Base-by-base conservation (phyloP, 2,888 invertebrate genomes). In the Chirona hameri region DNA sequence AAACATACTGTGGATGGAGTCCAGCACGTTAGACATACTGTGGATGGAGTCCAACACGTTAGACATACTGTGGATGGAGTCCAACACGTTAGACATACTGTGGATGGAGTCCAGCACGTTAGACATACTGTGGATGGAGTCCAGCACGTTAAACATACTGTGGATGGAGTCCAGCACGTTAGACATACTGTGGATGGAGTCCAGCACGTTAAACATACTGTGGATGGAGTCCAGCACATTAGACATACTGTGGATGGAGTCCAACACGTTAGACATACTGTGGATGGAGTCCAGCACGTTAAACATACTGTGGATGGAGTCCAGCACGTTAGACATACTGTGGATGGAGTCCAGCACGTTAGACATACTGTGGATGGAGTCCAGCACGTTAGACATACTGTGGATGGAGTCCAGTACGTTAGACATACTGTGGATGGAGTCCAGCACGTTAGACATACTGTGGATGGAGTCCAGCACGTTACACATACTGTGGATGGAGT, bases 1-100 rank as follows among this genome's bases (percentile, higher is more conserved):
- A 18, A 3, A 24, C 18, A 18, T 21, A 60, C 60, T 60, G 18
- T 60, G 5, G 15, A 55, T 18, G 18, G 83, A 93, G 92, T 83
- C 91, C 92, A 87, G 10, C 2, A 18, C 14, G 9, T 14, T 18
- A 18, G 7, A 24, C 18, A 18, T 21, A 60, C 60, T 60, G 18
- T 60, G 5, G 15, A 55, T 18, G 18, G 83, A 93, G 92, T 83
- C 91, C 92, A 87, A 55, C 2, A 18, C 14, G 9, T 14, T 18
- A 18, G 7, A 24, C 18, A 18, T 21, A 60, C 60, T 60, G 18
- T 60, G 5, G 15, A 55, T 18, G 18, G 83, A 93, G 92, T 83
- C 91, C 92, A 87, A 55, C 2, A 18, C 14, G 9, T 14, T 18
- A 18, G 7, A 24, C 18, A 18, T 21, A 60, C 60, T 60, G 18